Conservation (phyloP, 2,888 invertebrate species). For the Hirtodrosophila alboralis region DNA sequence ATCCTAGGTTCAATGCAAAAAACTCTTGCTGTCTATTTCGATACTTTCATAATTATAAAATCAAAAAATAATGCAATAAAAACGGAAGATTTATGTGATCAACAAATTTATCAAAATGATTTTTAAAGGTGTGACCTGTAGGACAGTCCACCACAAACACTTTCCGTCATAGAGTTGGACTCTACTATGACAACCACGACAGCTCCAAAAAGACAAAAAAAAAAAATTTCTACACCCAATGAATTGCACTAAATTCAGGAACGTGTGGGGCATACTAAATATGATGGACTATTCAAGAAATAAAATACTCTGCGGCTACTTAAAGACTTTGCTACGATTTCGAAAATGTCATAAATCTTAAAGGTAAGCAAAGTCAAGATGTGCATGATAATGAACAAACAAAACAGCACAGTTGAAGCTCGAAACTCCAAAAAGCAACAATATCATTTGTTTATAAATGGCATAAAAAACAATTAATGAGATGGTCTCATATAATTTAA, state of each 20-base stretch:
- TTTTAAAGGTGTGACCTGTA: conserved; percentile 52
- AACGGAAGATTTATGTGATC: conserved; percentile 21
- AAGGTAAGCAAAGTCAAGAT: conserved; percentile 39
- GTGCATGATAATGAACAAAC: conserved; percentile 58
- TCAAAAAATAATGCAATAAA: conserved; percentile 2
- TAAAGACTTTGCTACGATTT: conserved; percentile 45
- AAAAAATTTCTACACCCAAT: conserved; percentile 47
- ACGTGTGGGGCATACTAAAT: conserved; percentile 55
- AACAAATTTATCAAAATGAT: conserved; percentile 51
- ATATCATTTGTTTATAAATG: conserved; percentile 54
- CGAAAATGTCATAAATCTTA: conserved; percentile 67
- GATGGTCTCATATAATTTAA: conserved; percentile 33
- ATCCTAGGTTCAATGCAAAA: too few relatives aligned
- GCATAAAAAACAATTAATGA: conserved; percentile 39
- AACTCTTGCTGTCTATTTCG: too few relatives aligned
- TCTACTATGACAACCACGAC: conserved; percentile 2
- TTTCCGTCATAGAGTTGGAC: conserved; percentile 5
- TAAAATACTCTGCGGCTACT: conserved; percentile 26
- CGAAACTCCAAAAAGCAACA: conserved; percentile 1
- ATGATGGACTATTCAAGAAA: conserved; percentile 10
- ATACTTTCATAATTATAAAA: too few relatives aligned
- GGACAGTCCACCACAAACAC: conserved; percentile 21
- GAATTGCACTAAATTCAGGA: conserved; percentile 68
- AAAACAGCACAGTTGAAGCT: conserved; percentile 5
- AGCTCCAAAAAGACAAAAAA: conserved; percentile 14